A percentile compares a stretch with the other conserved stretches of the same genome.
Conservation (phyloP, 2,888 invertebrate genomes). For the Willowsia nigromaculata region DNA sequence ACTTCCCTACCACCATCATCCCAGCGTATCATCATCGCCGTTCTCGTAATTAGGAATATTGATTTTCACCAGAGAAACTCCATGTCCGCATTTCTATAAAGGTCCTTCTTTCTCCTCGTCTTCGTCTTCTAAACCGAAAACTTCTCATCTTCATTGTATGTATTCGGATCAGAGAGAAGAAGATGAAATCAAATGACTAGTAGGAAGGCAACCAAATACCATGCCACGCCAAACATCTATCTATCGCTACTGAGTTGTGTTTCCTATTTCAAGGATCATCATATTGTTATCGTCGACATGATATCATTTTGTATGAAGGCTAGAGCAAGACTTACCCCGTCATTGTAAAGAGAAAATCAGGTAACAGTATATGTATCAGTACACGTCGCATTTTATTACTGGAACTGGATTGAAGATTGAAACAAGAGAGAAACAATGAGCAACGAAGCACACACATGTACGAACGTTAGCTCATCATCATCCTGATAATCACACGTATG, state of each 20-base stretch:
- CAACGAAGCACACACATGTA: background rate
- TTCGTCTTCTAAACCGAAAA: no score
- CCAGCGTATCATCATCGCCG: background rate
- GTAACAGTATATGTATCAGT: background rate
- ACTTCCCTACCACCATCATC: background rate
- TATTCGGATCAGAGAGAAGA: background rate
- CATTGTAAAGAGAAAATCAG: background rate
- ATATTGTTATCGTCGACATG: background rate
- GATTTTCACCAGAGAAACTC: constrained; percentile 38
- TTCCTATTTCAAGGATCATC: background rate
- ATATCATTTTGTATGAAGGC: background rate
- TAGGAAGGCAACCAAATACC: background rate
- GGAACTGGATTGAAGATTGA: background rate
- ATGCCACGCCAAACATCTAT: background rate
- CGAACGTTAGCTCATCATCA: no score
- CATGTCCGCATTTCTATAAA: no score
- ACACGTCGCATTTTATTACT: background rate
- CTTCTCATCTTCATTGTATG: no score
- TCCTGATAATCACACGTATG: background rate
- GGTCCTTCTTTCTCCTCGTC: no score
- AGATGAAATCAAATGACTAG: background rate
- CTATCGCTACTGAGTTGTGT: background rate
- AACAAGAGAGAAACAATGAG: background rate
- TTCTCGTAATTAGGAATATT: constrained; percentile 37
- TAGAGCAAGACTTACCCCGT: background rate